Base-by-base conservation (phyloP, 2,888 invertebrate genomes). In the Stramonita haemastoma region DNA sequence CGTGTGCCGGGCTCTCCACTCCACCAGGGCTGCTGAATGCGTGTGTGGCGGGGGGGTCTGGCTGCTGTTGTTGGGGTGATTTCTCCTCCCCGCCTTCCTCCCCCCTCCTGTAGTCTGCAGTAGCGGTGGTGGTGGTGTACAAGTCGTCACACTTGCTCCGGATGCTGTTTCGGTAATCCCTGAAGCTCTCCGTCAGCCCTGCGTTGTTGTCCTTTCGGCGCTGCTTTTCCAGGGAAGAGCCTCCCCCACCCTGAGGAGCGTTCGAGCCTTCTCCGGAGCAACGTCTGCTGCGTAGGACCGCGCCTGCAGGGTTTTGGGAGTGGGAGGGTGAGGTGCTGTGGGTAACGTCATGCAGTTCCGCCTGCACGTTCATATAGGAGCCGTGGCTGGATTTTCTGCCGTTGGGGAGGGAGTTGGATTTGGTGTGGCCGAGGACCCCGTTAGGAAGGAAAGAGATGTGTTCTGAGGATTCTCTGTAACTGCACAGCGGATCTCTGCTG, bases 121-220 rank as follows among this genome's bases (percentile, higher is more conserved):
- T 46, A 46, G 46, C 57, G 29, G 89, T n/a, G 87, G 77, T 46
- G 8, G 46, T 77, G 29, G 89, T n/a, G 87, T 91, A 93, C 79
- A 92, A 92, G 46, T 93, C 92, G 26, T 92, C 93, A 88, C 94
- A 94, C 87, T 93, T 93, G 46, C 91, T 93, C n/a, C 94, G 89
- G 32, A 94, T 90, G 89, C 93, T 94, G 90, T 93, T 92, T 79
- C 93, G 88, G 89, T 94, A 94, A 79, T 93, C 93, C 19, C 93
- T 87, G 11, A 91, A 91, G 22, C 81, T 83, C 79, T 93, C 36
- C 6, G 92, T 90, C 87, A 90, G 91, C 11, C 92, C 92, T 1
- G 87, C n/a, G 29, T 15, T 2, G 22, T n/a, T 83, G 60, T 73
- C 81, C 60, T 57, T 56, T n/a, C 79, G 56, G 79, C 86, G 77